A percentile compares a stretch with the other conserved stretches of the same genome.
These are phyloP conservation scores for Drosophila peninsularis DNA, from an alignment of 2,888 invertebrate species.

Conservation along the genomic window DNA sequence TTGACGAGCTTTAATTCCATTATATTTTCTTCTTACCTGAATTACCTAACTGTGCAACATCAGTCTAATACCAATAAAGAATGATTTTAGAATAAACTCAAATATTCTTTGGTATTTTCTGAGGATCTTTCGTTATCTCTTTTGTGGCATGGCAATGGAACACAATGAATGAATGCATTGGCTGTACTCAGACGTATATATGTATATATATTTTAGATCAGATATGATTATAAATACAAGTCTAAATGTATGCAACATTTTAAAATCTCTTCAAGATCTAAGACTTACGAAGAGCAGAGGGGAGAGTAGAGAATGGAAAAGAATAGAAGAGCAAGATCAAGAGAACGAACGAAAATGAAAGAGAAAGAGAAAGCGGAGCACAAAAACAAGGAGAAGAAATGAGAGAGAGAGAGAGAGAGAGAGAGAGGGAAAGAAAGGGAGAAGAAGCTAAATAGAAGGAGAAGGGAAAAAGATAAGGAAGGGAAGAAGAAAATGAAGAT, in stretches of 20 bases:
- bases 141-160: too few relatives aligned
- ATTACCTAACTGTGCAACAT: not conserved
- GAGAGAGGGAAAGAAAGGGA: not conserved
- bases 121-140: too few relatives aligned
- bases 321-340: not conserved
- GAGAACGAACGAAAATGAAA: not conserved
- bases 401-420: not conserved
- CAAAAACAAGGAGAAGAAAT: not conserved
- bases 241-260: slow-evolving; percentile 34
- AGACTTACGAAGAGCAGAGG: not conserved
- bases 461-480: not conserved
- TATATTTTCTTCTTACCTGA: not conserved
- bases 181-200: not conserved
- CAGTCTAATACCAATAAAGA: not conserved
- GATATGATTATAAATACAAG: slow-evolving; percentile 3
- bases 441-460: not conserved
- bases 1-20: not conserved
- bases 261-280: not conserved
- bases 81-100: not conserved
- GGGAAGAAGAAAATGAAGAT: not conserved
- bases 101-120: not conserved
- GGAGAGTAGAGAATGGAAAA: not conserved
- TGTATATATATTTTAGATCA: not conserved
- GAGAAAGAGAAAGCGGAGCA: not conserved
- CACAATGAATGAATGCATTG: too few relatives aligned